Evolutionary conservation across 1,140 invertebrate genomes (phyloP), one percentile per base, ranked within the genome.

Genomic region (Magallana angulata): DNA sequence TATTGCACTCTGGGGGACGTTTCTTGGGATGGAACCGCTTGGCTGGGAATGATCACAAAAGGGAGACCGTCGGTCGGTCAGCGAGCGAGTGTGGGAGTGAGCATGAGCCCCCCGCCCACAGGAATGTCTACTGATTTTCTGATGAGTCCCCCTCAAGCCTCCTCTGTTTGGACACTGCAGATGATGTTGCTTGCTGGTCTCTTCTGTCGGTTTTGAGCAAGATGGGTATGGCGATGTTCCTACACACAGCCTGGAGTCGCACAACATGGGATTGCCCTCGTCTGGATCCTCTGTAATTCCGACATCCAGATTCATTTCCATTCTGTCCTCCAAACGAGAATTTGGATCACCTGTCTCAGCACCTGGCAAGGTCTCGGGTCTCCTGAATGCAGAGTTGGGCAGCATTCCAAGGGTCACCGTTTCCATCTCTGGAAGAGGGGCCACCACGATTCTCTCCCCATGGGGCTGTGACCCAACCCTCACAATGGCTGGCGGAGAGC

Each of bases 341-440:
- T 24, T 30, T 36, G 68, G 68, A 30, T 76, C 68, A 76, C 4
- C 24, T 76, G 8, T 76, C 68, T 76, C 81, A 82, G 81, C 81
- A 14, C 81, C 81, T 82, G 81, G 81, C 48, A 82, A 9, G 16
- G 81, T 82, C 48, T 57, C 81, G 3, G 81, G 81, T 82, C 81
- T 57, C 9, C 36, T 6, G 18, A 82, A 82, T n/a, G 81, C 14
- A 82, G 56, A 16, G 16, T n/a, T 82, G 18, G 48, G 81, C 24
- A 76, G 2, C 14, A 14, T 82, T n/a, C 81, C 81, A 24, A 82
- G 18, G 11, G 81, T 82, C 16, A 82, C 81, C 9, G 14, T 82
- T n/a, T 58, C 81, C 48, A 57, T 82, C 48, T 82, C 56, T 7
- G 81, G 48, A 57, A 57, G 81, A 16, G 81, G 57, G 18, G 81